Percentiles rank a stretch among this genome's conserved stretches.
Conservation (phyloP, 2,113 vertebrate species). For the Cephalopterus ornatus region DNA sequence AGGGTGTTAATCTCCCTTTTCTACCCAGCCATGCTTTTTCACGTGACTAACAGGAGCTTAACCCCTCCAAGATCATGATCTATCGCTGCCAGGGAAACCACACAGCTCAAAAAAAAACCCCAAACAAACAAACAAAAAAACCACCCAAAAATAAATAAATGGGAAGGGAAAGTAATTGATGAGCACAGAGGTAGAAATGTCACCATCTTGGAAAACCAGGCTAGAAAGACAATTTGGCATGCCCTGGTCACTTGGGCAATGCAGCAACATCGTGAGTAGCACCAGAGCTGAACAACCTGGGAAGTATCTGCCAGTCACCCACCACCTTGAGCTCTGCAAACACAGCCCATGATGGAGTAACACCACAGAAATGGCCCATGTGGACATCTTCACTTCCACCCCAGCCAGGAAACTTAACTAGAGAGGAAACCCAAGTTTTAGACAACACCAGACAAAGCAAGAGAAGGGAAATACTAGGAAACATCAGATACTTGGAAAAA, state of each 20-base stretch:
- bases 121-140: neutral
- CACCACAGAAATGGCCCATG: accelerated
- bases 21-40: neutral
- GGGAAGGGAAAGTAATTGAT: neutral
- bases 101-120: neutral
- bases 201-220: neutral
- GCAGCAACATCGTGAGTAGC: neutral
- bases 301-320: neutral
- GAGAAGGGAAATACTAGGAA: neutral
- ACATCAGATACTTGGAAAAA: neutral
- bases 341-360: accelerated
- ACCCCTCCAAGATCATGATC: neutral
- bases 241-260: neutral
- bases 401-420: neutral
- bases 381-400: neutral
- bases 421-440: neutral
- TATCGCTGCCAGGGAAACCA: neutral
- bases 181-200: neutral
- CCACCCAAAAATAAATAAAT: neutral
- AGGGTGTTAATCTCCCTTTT: neutral
- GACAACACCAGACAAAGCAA: neutral
- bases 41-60: neutral
- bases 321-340: neutral
- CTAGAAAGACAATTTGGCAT: neutral
- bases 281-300: neutral